Base-by-base conservation (phyloP, 2,888 invertebrate genomes). In the Adelognathus sp. region DNA sequence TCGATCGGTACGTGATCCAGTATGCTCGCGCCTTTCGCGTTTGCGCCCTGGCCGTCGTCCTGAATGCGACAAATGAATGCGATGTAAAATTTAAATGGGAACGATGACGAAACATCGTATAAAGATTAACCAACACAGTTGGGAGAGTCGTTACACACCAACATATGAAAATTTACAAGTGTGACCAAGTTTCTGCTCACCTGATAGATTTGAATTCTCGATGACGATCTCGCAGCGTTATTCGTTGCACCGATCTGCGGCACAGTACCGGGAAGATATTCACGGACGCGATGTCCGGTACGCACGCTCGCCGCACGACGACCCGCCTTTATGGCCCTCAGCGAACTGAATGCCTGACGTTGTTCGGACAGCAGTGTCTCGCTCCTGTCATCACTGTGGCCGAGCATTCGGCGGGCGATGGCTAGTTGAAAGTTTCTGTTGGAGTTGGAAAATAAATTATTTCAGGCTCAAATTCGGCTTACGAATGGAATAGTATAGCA, bases 321-420 rank as follows among this genome's bases (percentile, higher is more conserved):
- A 31, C 95, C 93, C 66, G 91, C 91, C 78, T 94, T 95, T 81
- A 95, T 95, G 0, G 95, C 94, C 83, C 94, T 94, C 52, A 97
- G 91, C 1, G 95, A 95, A 67, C 96, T 96, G 72, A 98, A 92
- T 6, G 96, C 97, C 88, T 95, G 93, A 72, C 98, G 93, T 66
- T 96, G 95, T 86, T 96, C 96, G 21, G 94, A 93, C 58, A 96
- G 90, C 29, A 94, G 93, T 50, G 93, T 92, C 60, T 94, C 93
- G 14, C 89, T 90, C 77, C 88, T 87, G 61, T 92, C 92, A 36
- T 93, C 92, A 7, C 88, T 94, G 84, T 95, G 95, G 87, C 94
- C 94, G 63, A 95, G 92, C 92, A 94, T 94, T 91, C 94, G 92
- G 88, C 95, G 94, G 36, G 95, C 95, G 82, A 95, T 94, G 82